Percentiles rank a stretch among this genome's conserved stretches.
Conservation (phyloP, 2,113 vertebrate genomes). For the Ammodytes marinus region DNA sequence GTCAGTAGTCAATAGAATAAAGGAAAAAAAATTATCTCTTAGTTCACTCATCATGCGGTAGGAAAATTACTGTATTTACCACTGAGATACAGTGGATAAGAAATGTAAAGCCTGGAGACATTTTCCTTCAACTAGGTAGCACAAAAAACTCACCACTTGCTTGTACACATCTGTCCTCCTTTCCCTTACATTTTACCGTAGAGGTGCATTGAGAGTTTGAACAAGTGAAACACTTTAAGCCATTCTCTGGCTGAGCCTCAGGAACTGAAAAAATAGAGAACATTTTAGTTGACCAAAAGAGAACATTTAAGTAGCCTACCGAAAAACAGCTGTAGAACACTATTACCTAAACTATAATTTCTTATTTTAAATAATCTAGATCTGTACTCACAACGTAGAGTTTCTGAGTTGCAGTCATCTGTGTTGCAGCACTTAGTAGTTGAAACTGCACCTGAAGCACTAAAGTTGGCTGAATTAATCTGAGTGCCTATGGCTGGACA, state of each 20-base stretch:
- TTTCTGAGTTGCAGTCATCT: background rate
- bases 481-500: background rate
- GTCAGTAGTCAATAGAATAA: too few relatives aligned
- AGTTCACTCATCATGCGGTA: too few relatives aligned
- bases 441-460: background rate
- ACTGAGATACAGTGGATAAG: too few relatives aligned
- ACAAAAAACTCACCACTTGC: background rate
- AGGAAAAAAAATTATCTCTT: too few relatives aligned
- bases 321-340: too few relatives aligned
- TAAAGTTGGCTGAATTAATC: background rate
- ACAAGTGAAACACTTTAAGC: background rate
- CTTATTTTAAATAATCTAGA: background rate
- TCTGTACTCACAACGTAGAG: background rate
- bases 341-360: too few relatives aligned
- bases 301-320: too few relatives aligned
- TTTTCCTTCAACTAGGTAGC: too few relatives aligned
- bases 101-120: too few relatives aligned
- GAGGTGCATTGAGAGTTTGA: rapidly evolving
- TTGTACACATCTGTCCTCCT: conserved; percentile 7
- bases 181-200: background rate
- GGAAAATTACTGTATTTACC: too few relatives aligned
- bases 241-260: background rate
- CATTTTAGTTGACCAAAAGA: background rate
- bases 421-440: background rate
- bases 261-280: conserved; percentile 8